These are phyloP conservation scores for Orthonyx spaldingii DNA, from an alignment of 2,113 vertebrate species.

Conservation along the genomic window DNA sequence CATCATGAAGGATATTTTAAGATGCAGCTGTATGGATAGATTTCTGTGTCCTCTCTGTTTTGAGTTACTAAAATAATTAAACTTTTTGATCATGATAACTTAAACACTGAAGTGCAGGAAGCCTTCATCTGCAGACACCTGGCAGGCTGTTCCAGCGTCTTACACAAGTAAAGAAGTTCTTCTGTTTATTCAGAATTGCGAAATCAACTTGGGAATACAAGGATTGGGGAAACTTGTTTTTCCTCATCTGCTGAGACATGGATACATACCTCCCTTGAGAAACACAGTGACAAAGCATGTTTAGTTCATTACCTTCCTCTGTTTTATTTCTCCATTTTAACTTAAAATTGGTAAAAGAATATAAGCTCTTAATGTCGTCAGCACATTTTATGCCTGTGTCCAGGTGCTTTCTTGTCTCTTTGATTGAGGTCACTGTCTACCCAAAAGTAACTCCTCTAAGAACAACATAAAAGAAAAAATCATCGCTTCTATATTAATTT, in stretches of 20 bases:
- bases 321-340: neutral
- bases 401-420: neutral
- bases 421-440: neutral
- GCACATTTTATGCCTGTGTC: neutral
- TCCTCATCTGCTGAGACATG: neutral
- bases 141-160: neutral
- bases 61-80: neutral
- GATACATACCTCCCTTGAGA: neutral
- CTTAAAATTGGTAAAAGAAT: neutral
- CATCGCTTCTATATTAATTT: neutral
- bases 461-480: neutral
- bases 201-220: slow-evolving; percentile 9
- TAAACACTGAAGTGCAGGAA: neutral
- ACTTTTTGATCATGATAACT: neutral
- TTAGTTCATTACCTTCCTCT: neutral
- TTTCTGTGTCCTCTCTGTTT: neutral
- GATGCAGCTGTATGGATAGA: neutral
- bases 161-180: neutral
- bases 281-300: neutral
- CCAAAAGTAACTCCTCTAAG: neutral
- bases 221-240: slow-evolving; percentile 30
- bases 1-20: neutral
- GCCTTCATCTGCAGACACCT: slow-evolving; percentile 15
- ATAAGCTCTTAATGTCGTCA: neutral
- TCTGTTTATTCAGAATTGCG: neutral